phyloP scores from a whole-genome alignment of 2,888 invertebrate genomes.

The Epinotia demarniana region DNA sequence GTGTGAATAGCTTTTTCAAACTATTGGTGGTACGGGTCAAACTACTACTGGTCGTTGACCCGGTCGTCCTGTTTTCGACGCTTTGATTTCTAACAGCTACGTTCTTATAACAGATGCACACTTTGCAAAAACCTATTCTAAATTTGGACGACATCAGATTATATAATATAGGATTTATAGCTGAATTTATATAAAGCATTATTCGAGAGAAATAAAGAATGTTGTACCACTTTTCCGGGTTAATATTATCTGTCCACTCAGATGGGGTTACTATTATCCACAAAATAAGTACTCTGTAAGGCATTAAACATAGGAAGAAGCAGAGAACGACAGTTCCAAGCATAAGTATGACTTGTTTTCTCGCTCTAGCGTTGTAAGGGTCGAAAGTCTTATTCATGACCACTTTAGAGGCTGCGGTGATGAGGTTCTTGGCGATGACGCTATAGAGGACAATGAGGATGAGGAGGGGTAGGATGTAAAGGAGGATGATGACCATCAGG shows the following conservation, averaged over 20 bases:
- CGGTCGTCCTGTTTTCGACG: slow-evolving; percentile 83
- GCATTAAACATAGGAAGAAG: slow-evolving; percentile 95
- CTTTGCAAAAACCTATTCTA: slow-evolving; percentile 89
- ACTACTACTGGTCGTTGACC: slow-evolving; percentile 85
- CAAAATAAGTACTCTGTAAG: slow-evolving; percentile 92
- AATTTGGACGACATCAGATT: slow-evolving; percentile 97
- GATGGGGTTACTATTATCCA: slow-evolving; percentile 92
- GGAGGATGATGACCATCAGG: slow-evolving; percentile 90
- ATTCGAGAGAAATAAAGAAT: slow-evolving; percentile 93
- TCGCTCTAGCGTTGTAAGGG: slow-evolving; percentile 88
- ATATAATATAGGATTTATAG: slow-evolving; percentile 96
- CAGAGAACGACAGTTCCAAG: slow-evolving; percentile 93
- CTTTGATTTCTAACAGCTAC: slow-evolving; percentile 71
- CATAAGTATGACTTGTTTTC: slow-evolving; percentile 94
- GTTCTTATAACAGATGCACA: slow-evolving; percentile 85
- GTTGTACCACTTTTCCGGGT: slow-evolving; percentile 91
- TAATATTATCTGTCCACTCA: slow-evolving; percentile 87
- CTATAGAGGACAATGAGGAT: slow-evolving; percentile 92
- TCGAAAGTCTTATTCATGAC: slow-evolving; percentile 89
- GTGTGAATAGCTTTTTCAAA: slow-evolving; percentile 79
- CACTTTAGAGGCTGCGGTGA: slow-evolving; percentile 87
- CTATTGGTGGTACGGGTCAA: slow-evolving; percentile 86
- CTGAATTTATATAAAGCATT: slow-evolving; percentile 95
- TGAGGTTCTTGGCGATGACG: slow-evolving; percentile 92
- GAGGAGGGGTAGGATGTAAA: slow-evolving; percentile 92